Evolutionary conservation across 92 coral and sea anemone genomes (phyloP), one percentile per base, ranked within the genome.

Genomic region (Epizoanthus rinbou): DNA sequence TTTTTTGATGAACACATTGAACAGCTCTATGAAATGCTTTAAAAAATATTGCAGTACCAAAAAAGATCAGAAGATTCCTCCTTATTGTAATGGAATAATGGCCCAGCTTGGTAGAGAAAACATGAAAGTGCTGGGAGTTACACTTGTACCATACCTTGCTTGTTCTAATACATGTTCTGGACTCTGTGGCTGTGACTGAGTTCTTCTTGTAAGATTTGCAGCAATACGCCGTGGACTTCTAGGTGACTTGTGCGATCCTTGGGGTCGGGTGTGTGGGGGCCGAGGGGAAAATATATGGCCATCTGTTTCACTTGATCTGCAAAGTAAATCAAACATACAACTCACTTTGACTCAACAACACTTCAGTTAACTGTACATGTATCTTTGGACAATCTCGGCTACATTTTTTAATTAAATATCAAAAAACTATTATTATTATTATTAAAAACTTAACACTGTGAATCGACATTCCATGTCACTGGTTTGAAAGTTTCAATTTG

Each of bases 191-290:
- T 72, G 71, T 7, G 81, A 72, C 60, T 37, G 81, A 10, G 58
- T 8, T 18, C 67, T 72, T 33, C 10, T 73, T 9, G 41, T 10
- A 56, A 67, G 21, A 17, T 62, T 69, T 41, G 86, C 69, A 5
- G 82, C 82, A 62, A 78, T 52, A 8, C 45, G 59, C 45, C 82
- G 70, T 1, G 80, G 81, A 19, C 58, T 72, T 43, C 86, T 83
- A 5, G 86, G 81, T 19, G 81, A 83, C 43, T 72, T 57, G 15
- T 33, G 86, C 19, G 23, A 15, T 33, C 33, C 13, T 5, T 59
- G 81, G 50, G 41, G 86, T 37, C 59, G 53, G 81, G 41, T 69
- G 19, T 59, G 81, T 72, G 69, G 74, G 13, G 76, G 64, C 21
- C 39, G 57, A 54, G 85, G 70, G 1, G 59, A 59, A 21, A 78